Base-by-base conservation (phyloP, 2,888 invertebrate species). In the Lithophane ornitopus region DNA sequence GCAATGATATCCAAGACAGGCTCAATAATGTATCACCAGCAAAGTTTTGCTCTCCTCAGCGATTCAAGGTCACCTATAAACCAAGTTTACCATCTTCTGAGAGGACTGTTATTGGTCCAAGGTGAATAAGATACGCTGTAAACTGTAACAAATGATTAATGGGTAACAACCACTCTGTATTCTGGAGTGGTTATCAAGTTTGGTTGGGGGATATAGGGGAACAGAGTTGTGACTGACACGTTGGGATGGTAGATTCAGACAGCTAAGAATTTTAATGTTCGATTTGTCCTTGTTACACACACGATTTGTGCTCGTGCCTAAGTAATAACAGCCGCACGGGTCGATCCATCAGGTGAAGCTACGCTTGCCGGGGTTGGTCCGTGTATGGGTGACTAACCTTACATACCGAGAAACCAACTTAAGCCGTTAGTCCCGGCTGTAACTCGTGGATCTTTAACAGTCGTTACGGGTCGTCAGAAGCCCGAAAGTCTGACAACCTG, bases 81-180 rank as follows among this genome's bases (percentile, higher is more conserved):
- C 28, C 34, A 41, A 68, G 46, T 74, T 68, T 28, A 16, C 0
- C 1, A 46, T 41, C 44, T 46, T n/a, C 14, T n/a, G 54, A 28
- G n/a, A 28, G 16, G 7, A 34, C 28, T 34, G 19, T 70, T 63
- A 28, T 44, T 70, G 16, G 63, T 44, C 7, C 28, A 34, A 70
- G 70, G 26, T 67, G 46, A 65, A 68, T 46, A 19, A 71, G 52
- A 68, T n/a, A 46, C 7, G 9, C 46, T 4, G 34, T 61, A 2
- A 56, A 58, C 28, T 54, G 56, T 19, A 19, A 19, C 39, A 16
- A 39, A 19, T 39, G 58, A 70, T 76, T 34, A 70, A 76, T 73
- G 46, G 46, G 59, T 62, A 61, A 75, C 66, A 56, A 67, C 73
- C 46, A 70, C 46, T 76, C 49, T 49, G 49, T 58, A 76, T 76